phyloP scores from a whole-genome alignment of 2,797 vertebrate genomes.

The Hafferia zeledoni region DNA sequence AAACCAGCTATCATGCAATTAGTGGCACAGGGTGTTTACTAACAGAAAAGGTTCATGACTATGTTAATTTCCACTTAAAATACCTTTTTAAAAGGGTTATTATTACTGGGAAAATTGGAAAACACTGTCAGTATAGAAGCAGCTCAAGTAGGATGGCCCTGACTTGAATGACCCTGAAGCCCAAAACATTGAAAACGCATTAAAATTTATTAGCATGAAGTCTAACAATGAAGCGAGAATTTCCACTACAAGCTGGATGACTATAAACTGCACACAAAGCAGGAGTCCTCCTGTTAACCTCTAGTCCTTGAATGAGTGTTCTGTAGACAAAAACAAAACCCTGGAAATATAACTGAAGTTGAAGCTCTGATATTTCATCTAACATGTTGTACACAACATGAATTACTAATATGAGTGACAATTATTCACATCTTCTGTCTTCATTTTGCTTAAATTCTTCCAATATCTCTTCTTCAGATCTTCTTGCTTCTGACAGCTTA shows the following conservation, averaged over 20 bases:
- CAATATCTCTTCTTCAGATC: background rate
- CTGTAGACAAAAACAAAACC: background rate
- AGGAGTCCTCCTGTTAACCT: background rate
- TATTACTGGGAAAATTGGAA: background rate
- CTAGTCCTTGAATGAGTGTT: background rate
- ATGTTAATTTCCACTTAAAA: background rate
- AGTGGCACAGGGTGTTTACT: background rate
- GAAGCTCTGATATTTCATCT: background rate
- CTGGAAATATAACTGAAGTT: background rate
- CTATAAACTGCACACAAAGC: slow-evolving; percentile 27
- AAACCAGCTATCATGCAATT: background rate
- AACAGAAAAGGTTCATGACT: background rate
- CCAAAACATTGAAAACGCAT: background rate
- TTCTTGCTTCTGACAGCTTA: background rate
- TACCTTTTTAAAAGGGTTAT: background rate
- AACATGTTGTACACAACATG: background rate
- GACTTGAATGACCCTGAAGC: background rate
- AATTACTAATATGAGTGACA: background rate
- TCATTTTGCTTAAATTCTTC: background rate
- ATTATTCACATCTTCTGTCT: background rate
- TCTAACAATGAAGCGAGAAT: background rate
- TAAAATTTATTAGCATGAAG: slow-evolving; percentile 23
- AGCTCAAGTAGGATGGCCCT: slow-evolving; percentile 3
- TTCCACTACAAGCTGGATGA: background rate
- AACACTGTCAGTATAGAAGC: background rate